Evolutionary conservation across 2,113 vertebrate genomes (phyloP), one percentile per base, ranked within the genome.

Genomic region (Atherinomorus stipes): DNA sequence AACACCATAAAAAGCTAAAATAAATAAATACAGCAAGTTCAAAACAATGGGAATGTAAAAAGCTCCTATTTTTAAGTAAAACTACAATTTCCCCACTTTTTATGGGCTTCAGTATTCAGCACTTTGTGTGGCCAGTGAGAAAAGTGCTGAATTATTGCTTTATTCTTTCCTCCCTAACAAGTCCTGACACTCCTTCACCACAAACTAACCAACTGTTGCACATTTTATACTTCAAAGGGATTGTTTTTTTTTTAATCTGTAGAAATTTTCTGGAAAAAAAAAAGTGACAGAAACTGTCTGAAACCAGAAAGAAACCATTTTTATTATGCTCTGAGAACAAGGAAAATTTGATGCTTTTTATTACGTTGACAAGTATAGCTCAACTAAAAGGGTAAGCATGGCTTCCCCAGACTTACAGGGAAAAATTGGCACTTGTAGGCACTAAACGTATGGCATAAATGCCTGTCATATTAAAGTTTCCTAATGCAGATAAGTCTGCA

Each of bases 361-460:
- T 78, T 62, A n/a, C 75, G 72, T 64, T 80, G 59, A 73, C 59
- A 83, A 81, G 74, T 66, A 77, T 65, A 66, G 69, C 53, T 53
- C 45, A 31, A 67, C 56, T 79, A 81, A 77, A 42, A 71, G 53
- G 50, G 60, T 63, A 71, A 81, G 68, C 42, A 54, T 71, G 69
- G 75, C 56, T 77, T 84, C 56, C 44, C 16, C 40, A 58, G 75
- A 66, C 45, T 85, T 81, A 72, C 31, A 51, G 59, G 15, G 28
- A 19, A 62, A 63, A 77, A 74, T 74, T 75, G 58, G 60, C 60
- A 80, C 57, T 65, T 52, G 52, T 38, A 78, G 64, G 44, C 44
- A 8, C 59, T 78, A 63, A 82, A 81, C 44, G 44, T 64, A 61
- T 71, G 60, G 38, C 61, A 51, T 66, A 69, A 71, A 57, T 0